A percentile compares a stretch with the other conserved stretches of the same genome.
Conservation (phyloP, 2,113 vertebrate species). For the Oryzias javanicus region DNA sequence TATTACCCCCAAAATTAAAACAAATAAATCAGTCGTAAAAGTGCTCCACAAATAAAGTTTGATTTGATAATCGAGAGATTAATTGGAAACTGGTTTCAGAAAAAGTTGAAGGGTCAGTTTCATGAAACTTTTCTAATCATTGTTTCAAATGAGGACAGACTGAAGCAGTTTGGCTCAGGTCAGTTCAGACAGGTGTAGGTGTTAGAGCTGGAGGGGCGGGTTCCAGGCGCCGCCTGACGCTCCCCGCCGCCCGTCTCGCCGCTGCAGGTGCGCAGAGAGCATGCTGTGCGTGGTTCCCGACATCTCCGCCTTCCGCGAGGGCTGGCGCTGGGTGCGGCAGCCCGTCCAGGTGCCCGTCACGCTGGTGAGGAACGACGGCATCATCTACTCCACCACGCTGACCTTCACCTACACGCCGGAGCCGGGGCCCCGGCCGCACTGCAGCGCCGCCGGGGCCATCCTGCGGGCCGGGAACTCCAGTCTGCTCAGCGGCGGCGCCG, state of each 20-base stretch:
- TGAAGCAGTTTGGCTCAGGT: no score
- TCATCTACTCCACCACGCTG: slow-evolving; percentile 99
- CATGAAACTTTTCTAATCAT: no score
- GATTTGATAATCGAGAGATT: no score
- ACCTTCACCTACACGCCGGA: slow-evolving; percentile 99
- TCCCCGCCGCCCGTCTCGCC: neutral
- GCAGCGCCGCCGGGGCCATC: slow-evolving; percentile 96
- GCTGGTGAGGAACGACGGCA: slow-evolving; percentile 95
- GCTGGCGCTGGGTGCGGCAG: slow-evolving; percentile 98
- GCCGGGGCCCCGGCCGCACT: slow-evolving; percentile 94
- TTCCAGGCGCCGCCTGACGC: neutral
- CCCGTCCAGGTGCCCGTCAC: slow-evolving; percentile 99
- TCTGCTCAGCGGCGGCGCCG: slow-evolving; percentile 83
- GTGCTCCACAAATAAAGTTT: no score
- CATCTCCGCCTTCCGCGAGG: slow-evolving; percentile 99
- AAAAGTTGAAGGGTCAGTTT: no score
- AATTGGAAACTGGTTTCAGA: no score
- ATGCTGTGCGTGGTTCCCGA: slow-evolving; percentile 98
- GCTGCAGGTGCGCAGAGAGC: slow-evolving; percentile 86
- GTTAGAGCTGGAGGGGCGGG: no score
- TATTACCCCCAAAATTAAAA: no score
- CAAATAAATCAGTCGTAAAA: no score
- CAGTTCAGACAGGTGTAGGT: no score
- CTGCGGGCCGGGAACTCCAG: slow-evolving; percentile 87
- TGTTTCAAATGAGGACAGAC: no score